Evolutionary conservation across 2,888 invertebrate species (phyloP), one percentile per base, ranked within the genome.

Genomic region (Aspidiotus destructor): DNA sequence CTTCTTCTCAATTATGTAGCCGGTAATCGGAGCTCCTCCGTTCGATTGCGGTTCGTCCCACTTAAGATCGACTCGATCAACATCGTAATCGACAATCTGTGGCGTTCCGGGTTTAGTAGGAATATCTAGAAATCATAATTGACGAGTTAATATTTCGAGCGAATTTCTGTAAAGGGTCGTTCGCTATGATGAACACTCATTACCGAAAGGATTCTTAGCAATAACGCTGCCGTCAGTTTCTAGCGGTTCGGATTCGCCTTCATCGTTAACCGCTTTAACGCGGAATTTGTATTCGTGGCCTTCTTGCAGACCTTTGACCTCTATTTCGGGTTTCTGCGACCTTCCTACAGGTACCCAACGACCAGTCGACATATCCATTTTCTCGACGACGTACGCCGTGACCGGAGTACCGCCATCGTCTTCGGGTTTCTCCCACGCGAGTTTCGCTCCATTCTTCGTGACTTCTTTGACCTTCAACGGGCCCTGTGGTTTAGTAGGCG

Each of bases 131-230:
- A 70, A 57, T 28, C 28, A 28, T 28, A 28, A 28, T 28, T 5
- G 28, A 28, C 1, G n/a, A 58, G 40, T 28, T 52, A 40, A 53
- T 15, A 42, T 17, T 16, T 60, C 41, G 60, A 5, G 1, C 28
- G n/a, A 42, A 6, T 11, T 7, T n/a, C n/a, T n/a, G n/a, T n/a
- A n/a, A n/a, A n/a, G n/a, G n/a, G n/a, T n/a, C n/a, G n/a, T n/a
- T n/a, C n/a, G n/a, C n/a, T n/a, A n/a, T n/a, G n/a, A n/a, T n/a
- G n/a, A n/a, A n/a, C 28, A 48, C 6, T 13, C n/a, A 48, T 48
- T 75, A 89, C 88, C 92, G 77, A 86, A 99, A 73, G 98, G 98
- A 83, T 99, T 98, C 81, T 98, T 99, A 40, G 98, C 97, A 16
- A 89, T 77, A 71, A 89, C 91, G 3, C 89, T 84, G 74, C 86